These are phyloP conservation scores for Parascotia fuliginaria DNA, from an alignment of 2,888 invertebrate genomes.

Conservation along the genomic window DNA sequence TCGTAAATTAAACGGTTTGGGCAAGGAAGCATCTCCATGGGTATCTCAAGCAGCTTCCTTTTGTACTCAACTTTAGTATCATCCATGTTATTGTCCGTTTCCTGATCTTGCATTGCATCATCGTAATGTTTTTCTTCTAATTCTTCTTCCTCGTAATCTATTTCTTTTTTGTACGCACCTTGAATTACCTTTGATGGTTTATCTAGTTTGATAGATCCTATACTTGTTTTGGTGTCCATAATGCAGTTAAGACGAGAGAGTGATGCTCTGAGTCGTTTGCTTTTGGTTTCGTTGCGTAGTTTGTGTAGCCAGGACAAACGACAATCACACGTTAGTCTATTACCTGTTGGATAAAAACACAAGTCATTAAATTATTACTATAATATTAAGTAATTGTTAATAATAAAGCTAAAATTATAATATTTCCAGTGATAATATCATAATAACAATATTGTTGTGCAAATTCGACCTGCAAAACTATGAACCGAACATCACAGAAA, in stretches of 20 bases:
- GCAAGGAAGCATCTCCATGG: constrained; percentile 71
- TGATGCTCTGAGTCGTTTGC: constrained; percentile 87
- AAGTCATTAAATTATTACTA: background rate
- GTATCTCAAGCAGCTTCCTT: constrained; percentile 71
- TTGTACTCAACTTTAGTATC: constrained; percentile 68
- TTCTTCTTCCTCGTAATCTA: constrained; percentile 67
- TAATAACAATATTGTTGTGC: constrained; percentile 3
- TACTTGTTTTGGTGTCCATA: constrained; percentile 78
- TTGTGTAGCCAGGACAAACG: constrained; percentile 92
- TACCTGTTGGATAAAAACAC: constrained; percentile 86
- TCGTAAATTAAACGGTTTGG: constrained; percentile 70
- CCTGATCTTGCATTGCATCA: constrained; percentile 76
- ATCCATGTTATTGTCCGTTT: constrained; percentile 52
- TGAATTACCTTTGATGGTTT: constrained; percentile 47
- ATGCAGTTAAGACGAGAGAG: constrained; percentile 90
- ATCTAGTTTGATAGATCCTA: constrained; percentile 55
- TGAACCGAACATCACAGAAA: constrained; percentile 2
- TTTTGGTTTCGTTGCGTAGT: constrained; percentile 90
- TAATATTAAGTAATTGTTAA: too few species aligned
- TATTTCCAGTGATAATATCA: background rate
- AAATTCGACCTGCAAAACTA: constrained; percentile 5
- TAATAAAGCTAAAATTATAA: too few species aligned
- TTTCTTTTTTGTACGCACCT: constrained; percentile 52
- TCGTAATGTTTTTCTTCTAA: constrained; percentile 70
- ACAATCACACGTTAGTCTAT: constrained; percentile 93